phyloP scores from a whole-genome alignment of 2,888 invertebrate species.

The Watsonalla binaria region DNA sequence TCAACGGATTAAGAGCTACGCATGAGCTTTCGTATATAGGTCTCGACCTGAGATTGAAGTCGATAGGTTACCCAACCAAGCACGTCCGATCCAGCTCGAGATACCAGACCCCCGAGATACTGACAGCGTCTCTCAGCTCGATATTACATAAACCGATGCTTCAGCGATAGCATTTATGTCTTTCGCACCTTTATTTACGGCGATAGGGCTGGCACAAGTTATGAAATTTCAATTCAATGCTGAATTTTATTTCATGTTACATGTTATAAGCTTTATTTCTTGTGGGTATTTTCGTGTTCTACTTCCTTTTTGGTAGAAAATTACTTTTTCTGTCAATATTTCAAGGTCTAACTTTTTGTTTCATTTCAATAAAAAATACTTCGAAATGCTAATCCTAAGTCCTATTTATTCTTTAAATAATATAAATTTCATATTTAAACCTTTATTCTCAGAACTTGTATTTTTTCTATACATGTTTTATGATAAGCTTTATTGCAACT shows the following conservation, averaged over 20 bases:
- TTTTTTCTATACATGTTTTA: no score
- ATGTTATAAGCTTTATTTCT: not conserved
- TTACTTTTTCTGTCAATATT: no score
- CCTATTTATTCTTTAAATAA: no score
- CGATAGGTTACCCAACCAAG: conserved; percentile 13
- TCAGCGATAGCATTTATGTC: not conserved
- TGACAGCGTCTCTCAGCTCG: conserved; percentile 7
- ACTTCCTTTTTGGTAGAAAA: no score
- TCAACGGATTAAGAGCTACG: not conserved
- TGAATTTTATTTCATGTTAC: not conserved
- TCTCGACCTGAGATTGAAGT: conserved; percentile 14
- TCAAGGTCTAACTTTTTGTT: no score
- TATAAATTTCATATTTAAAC: no score
- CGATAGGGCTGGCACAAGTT: not conserved
- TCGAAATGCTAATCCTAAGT: no score
- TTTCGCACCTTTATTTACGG: not conserved
- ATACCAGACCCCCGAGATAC: conserved; percentile 16
- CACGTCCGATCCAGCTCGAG: conserved; percentile 21
- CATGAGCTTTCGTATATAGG: conserved; percentile 4
- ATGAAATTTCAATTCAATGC: no score
- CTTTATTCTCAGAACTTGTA: no score
- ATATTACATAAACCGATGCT: conserved; percentile 8
- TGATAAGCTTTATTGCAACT: no score
- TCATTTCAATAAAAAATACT: no score
- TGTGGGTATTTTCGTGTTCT: no score